Conservation (phyloP, 2,888 invertebrate genomes). For the Parelbella ahira region DNA sequence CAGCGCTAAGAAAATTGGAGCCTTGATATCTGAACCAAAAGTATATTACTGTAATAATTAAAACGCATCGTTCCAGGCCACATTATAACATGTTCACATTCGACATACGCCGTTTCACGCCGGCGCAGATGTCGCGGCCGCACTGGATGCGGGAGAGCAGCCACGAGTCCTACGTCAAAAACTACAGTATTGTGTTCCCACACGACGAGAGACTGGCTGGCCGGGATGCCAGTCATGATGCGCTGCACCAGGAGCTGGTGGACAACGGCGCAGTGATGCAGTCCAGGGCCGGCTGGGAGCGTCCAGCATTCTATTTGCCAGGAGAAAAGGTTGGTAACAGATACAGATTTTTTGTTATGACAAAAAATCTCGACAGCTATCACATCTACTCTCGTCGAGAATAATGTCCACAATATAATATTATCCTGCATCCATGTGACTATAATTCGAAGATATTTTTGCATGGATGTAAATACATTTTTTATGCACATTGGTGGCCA, state of each 20-base stretch:
- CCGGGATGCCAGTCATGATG: slow-evolving; percentile 78
- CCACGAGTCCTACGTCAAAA: slow-evolving; percentile 92
- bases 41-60: too few relatives aligned
- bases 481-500: too few relatives aligned
- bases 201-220: slow-evolving; percentile 92
- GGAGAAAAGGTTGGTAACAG: slow-evolving; percentile 17
- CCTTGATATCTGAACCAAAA: too few relatives aligned
- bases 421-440: too few relatives aligned
- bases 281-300: slow-evolving; percentile 92
- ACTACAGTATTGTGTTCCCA: slow-evolving; percentile 88
- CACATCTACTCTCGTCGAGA: too few relatives aligned
- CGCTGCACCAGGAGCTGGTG: slow-evolving; percentile 82
- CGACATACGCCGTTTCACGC: slow-evolving; percentile 91
- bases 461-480: too few relatives aligned
- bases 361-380: too few relatives aligned
- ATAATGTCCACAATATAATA: too few relatives aligned
- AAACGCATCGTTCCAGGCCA: slow-evolving; percentile 83
- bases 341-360: too few relatives aligned
- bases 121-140: slow-evolving; percentile 84
- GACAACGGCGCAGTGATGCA: slow-evolving; percentile 93
- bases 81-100: slow-evolving; percentile 91
- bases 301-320: slow-evolving; percentile 91
- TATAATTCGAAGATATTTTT: too few relatives aligned
- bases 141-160: slow-evolving; percentile 91
- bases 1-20: too few relatives aligned